Base-by-base conservation (phyloP, 2,797 vertebrate species). In the Enteromius anoplus region DNA sequence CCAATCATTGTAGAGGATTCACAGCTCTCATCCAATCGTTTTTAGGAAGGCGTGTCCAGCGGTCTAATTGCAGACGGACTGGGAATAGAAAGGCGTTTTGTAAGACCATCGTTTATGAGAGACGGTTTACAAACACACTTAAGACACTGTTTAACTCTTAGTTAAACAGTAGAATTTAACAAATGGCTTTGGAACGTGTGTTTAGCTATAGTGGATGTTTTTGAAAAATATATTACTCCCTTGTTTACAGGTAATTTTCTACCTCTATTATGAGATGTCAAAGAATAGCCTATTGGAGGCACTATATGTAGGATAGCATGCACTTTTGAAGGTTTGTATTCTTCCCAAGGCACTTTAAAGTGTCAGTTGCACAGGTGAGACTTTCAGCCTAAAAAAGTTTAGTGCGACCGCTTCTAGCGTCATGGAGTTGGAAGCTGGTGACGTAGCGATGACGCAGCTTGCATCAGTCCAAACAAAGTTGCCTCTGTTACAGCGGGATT, bases 401-500 rank as follows among this genome's bases (percentile, higher is more conserved):
- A 58, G 66, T 49, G 73, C 53, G 14, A 71, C 40, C 82, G 29
- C 75, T 49, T 55, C 62, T 23, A 14, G 72, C 83, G 80, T 85
- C 79, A 86, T 76, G 86, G 84, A 85, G 79, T 12, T 78, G 75
- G 62, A 78, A 40, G 78, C 58, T 37, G 70, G 75, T 87, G 85
- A 82, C 85, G 82, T 85, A 32, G 47, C 9, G 12, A 47, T 85
- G 85, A 89, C 88, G 88, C 87, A 81, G 21, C 78, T 78, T 15
- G n/a, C 68, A 49, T 34, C 77, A 21, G 49, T 40, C 37, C 65
- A 82, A 78, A 89, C 88, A 89, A 89, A 85, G 87, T 88, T 66
- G 72, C 82, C 85, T 86, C 87, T 89, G 87, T 89, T 83, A 76
- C 77, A 73, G 26, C 40, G 87, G 88, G 88, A 88, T 87, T 87